These are phyloP conservation scores for Gerris lacustris DNA, from an alignment of 2,888 invertebrate species.

Conservation along the genomic window DNA sequence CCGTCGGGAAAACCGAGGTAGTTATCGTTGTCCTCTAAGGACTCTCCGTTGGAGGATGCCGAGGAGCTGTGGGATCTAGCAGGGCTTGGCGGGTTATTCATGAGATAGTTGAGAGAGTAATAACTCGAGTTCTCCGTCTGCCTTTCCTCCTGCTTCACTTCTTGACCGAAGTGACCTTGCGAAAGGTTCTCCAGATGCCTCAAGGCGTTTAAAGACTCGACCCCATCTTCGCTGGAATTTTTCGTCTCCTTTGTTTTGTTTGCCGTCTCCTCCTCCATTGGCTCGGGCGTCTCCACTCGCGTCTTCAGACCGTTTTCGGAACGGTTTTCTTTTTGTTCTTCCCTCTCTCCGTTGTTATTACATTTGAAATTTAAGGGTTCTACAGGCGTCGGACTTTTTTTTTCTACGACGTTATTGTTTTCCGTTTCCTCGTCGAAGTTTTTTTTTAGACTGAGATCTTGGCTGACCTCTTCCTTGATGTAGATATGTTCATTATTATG, in stretches of 20 bases:
- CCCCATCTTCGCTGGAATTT: slow-evolving; percentile 36
- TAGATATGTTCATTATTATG: slow-evolving; percentile 13
- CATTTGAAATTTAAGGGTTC: slow-evolving; percentile 6
- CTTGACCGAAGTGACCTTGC: slow-evolving; percentile 57
- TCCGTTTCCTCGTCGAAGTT: slow-evolving; percentile 19
- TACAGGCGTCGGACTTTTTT: slow-evolving; percentile 19
- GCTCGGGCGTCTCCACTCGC: not conserved
- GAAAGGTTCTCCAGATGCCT: slow-evolving; percentile 67
- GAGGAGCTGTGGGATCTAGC: slow-evolving; percentile 49
- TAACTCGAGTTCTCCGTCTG: slow-evolving; percentile 10
- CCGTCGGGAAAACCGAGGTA: slow-evolving; percentile 63
- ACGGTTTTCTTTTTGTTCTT: slow-evolving; percentile 25
- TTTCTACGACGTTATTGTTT: slow-evolving; percentile 24
- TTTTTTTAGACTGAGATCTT: slow-evolving; percentile 27
- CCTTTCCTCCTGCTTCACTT: slow-evolving; percentile 28
- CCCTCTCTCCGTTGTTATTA: not conserved
- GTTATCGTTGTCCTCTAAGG: slow-evolving; percentile 46
- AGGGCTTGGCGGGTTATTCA: slow-evolving; percentile 46
- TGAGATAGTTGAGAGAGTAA: slow-evolving; percentile 35
- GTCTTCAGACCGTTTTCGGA: slow-evolving; percentile 10
- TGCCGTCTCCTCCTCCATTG: slow-evolving; percentile 27
- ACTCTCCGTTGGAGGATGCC: slow-evolving; percentile 44
- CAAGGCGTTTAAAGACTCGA: slow-evolving; percentile 55
- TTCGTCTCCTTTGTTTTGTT: slow-evolving; percentile 34
- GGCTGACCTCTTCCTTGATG: slow-evolving; percentile 26